A percentile compares a stretch with the other conserved stretches of the same genome.
Evolutionary conservation across 1,140 invertebrate species (phyloP).

Genomic region (Rhynchophorus ferrugineus): DNA sequence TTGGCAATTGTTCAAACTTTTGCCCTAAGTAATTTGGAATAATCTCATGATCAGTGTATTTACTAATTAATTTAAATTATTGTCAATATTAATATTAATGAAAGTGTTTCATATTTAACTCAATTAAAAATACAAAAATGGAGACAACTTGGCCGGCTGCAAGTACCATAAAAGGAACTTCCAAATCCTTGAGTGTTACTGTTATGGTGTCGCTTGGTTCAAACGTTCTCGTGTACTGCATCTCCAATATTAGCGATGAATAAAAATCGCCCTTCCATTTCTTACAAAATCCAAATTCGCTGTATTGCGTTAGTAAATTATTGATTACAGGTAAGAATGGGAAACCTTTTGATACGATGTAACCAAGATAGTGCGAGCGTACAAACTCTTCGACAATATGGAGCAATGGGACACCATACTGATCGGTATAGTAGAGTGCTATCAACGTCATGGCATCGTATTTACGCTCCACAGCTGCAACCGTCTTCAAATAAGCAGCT

Average conservation of each 20-base stretch:
- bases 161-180: background rate
- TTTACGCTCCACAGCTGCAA: background rate
- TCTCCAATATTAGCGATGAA: background rate
- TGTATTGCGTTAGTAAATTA: background rate
- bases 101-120: background rate
- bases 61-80: no score
- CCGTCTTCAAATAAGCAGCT: background rate
- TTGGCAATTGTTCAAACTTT: no score
- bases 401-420: background rate
- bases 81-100: no score
- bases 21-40: no score
- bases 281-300: background rate
- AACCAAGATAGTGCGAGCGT: background rate
- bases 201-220: background rate
- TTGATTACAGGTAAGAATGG: background rate
- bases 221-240: background rate
- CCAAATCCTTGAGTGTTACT: background rate
- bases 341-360: background rate
- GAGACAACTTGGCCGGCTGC: background rate
- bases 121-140: background rate
- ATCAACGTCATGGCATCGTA: background rate
- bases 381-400: background rate
- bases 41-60: no score
- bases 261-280: background rate
- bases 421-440: background rate